phyloP scores from a whole-genome alignment of 2,797 vertebrate species.

The Xenentodon cancila region DNA sequence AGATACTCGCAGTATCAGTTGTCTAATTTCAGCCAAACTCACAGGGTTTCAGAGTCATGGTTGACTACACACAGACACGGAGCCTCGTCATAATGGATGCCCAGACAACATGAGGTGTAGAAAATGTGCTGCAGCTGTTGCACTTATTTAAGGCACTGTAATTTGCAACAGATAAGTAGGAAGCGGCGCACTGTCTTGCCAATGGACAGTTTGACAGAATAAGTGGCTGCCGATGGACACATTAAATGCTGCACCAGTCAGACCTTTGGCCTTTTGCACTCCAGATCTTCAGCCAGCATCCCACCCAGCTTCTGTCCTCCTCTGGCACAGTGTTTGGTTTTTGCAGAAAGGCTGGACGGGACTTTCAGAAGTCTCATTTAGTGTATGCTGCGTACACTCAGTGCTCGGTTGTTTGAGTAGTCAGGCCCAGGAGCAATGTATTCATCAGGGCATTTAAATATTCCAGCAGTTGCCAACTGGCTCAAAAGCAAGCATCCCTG shows the following conservation, averaged over 20 bases:
- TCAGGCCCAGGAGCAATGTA: constrained; percentile 73
- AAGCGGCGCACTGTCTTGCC: constrained; percentile 25
- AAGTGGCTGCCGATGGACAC: constrained; percentile 56
- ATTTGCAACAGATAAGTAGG: constrained; percentile 56
- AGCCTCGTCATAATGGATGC: constrained; percentile 46
- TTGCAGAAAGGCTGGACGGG: constrained; percentile 70
- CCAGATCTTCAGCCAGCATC: constrained; percentile 51
- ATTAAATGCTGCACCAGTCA: constrained; percentile 40
- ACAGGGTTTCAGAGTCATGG: constrained; percentile 33
- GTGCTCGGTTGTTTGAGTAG: constrained; percentile 71
- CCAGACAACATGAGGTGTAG: constrained; percentile 38
- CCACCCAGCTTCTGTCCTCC: constrained; percentile 45
- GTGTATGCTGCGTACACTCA: constrained; percentile 70
- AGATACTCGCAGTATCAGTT: not conserved
- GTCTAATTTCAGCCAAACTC: constrained; percentile 17
- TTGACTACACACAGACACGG: constrained; percentile 55
- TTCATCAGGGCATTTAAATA: constrained; percentile 80
- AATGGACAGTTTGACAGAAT: constrained; percentile 45
- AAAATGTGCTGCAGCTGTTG: constrained; percentile 55
- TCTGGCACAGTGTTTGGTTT: constrained; percentile 57
- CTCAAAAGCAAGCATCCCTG: constrained; percentile 64
- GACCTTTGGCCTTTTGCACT: constrained; percentile 56
- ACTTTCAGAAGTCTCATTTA: constrained; percentile 77
- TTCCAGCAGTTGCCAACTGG: constrained; percentile 78
- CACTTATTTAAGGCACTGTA: constrained; percentile 45